Percentiles rank a stretch among this genome's conserved stretches.
These are phyloP conservation scores for Amniataba percoides DNA, from an alignment of 2,797 vertebrate genomes.

Conservation along the genomic window DNA sequence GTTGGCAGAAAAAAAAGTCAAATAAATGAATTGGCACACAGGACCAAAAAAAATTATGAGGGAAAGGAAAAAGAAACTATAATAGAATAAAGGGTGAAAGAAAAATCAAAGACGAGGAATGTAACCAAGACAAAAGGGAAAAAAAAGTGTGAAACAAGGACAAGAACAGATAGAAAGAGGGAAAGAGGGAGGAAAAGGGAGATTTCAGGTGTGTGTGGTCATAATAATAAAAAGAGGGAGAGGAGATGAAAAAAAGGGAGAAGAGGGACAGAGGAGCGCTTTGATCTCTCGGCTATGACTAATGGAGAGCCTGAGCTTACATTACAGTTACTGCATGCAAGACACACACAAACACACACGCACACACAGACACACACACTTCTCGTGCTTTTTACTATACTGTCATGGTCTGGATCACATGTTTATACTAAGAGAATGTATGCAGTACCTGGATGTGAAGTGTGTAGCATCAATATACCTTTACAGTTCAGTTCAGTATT, in stretches of 20 bases:
- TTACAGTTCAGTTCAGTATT: neutral
- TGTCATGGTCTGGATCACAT: conserved; percentile 14
- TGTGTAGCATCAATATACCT: neutral
- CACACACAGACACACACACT: conserved; percentile 1
- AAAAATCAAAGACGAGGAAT: conserved; percentile 24
- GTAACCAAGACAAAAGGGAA: conserved; percentile 10
- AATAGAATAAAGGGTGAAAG: neutral
- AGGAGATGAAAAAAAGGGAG: conserved; percentile 8
- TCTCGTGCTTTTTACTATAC: conserved; percentile 32
- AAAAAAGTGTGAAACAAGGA: conserved; percentile 19
- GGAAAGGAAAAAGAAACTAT: conserved; percentile 9
- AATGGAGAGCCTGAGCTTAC: conserved; percentile 68
- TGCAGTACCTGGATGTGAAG: conserved; percentile 2
- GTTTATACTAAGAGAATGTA: conserved; percentile 9
- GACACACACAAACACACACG: conserved; percentile 35
- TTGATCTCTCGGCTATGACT: conserved; percentile 77
- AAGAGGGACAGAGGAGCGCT: conserved; percentile 56
- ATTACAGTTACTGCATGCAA: conserved; percentile 57
- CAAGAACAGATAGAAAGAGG: neutral
- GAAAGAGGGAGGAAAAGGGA: conserved; percentile 11
- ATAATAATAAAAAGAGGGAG: conserved; percentile 47
- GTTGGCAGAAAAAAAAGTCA: neutral
- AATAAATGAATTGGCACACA: conserved; percentile 24
- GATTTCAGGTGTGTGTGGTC: conserved; percentile 40
- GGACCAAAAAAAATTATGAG: neutral